Evolutionary conservation across 2,888 invertebrate genomes (phyloP), one percentile per base, ranked within the genome.

Genomic region (Heliconius hortense): DNA sequence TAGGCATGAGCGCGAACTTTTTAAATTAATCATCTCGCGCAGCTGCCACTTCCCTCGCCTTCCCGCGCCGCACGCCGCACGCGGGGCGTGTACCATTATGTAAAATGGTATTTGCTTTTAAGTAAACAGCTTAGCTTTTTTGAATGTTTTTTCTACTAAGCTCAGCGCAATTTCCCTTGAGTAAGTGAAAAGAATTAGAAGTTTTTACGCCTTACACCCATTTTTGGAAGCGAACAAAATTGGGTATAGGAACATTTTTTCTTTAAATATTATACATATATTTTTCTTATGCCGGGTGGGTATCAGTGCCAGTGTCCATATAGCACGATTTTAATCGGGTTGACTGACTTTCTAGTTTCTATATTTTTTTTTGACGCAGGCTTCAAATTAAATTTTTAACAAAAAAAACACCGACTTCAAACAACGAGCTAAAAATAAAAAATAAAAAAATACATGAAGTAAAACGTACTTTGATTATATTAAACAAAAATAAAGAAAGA

Each of bases 1-100:
- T 76, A 67, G 78, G 73, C 59, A 77, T 72, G 70, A 69, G 78
- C 76, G 60, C 60, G 77, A 73, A 80, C 77, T 80, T 80, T 78
- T 66, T 72, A 74, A 75, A 80, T 79, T 80, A 78, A 80, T 80
- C 79, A 80, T 79, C 73, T 66, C 69, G 69, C 69, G 56, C 74
- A 74, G 74, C 74, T 74, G 74, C 74, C 70, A 69, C 70, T 74
- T 70, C 70, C 74, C 74, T 53, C 73, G 48, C 48, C 48, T 48
- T 48, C 48, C 48, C 48, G 18, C 48, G 18, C 48, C 48, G 48
- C 48, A 48, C 18, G 48, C 48, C 48, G 48, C 18, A 60, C 73
- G 60, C 60, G 60, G 59, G 69, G 60, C 39, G 39, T 53, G 53
- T 13, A 31, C 53, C 62, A 70, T 74, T 74, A 74, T 74, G 63